Base-by-base conservation (phyloP, 2,797 vertebrate species). In the Microctenopoma steveboyesi region DNA sequence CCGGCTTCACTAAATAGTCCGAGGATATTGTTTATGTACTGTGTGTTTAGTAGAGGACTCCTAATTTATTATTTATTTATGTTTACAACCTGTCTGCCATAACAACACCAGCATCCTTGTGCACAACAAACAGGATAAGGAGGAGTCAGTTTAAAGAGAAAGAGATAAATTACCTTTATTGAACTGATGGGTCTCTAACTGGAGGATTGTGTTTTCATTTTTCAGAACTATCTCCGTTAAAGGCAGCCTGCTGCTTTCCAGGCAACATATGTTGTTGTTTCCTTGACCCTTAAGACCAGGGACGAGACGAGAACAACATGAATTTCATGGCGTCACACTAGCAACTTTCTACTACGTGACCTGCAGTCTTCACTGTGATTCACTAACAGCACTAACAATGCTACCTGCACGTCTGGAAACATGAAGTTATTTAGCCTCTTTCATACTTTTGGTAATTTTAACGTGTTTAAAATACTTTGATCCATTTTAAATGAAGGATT, bases 161-260 rank as follows among this genome's bases (percentile, higher is more conserved):
- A 47, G 10, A 18, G n/a, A 42, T 7, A 22, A 0, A 30, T 18
- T 5, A 28, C 4, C 30, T 33, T 7, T 10, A 39, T 39, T 11
- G 15, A 48, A 39, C 16, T 27, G 7, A 46, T 9, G 0, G 15
- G 33, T n/a, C 9, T 68, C 15, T 71, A 45, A 69, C 59, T 63
- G 30, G 39, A 42, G n/a, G 7, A 69, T 18, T 57, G 5, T 4
- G 54, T 22, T 50, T 27, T 15, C 35, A 48, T 43, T 56, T 50
- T 82, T 81, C 84, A 92, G 92, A 82, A 68, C 11, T 91, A 77
- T 61, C 2, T 89, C 18, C 52, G 53, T 13, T 93, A 81, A 93
- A 78, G 66, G 79, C 48, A 5, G 51, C 61, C 28, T 1, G 8
- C 15, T 39, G 48, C 49, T 54, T 64, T 27, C 16, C 25, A 52